Evolutionary conservation across 2,888 invertebrate species (phyloP).

Genomic region (Himalopsyche tibetana): DNA sequence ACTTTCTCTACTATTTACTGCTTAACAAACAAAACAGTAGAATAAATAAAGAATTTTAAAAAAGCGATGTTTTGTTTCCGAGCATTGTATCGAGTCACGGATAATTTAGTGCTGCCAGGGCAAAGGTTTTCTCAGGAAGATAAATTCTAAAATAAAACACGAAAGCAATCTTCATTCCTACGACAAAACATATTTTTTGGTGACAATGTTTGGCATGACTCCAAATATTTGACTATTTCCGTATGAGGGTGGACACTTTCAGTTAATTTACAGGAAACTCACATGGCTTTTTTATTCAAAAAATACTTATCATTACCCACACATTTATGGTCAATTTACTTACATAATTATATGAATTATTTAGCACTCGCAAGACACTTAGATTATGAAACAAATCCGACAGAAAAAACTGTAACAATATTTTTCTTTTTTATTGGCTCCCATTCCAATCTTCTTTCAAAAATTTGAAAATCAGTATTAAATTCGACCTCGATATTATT

Average conservation of each 20-base stretch:
- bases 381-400: too few species aligned
- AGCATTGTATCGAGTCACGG: neutral
- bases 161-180: constrained; percentile 48
- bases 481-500: too few species aligned
- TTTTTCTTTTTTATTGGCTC: too few species aligned
- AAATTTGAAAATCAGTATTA: too few species aligned
- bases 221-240: constrained; percentile 41
- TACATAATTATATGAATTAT: too few species aligned
- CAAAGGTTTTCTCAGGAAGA: constrained; percentile 16
- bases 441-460: too few species aligned
- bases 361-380: too few species aligned
- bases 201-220: constrained; percentile 44
- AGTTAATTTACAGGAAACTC: neutral
- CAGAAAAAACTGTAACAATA: too few species aligned
- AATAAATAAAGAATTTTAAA: neutral
- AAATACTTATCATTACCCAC: too few species aligned
- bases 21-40: neutral
- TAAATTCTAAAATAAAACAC: constrained; percentile 22
- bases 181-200: constrained; percentile 47
- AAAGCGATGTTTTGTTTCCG: neutral
- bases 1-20: neutral
- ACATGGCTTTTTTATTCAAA: neutral
- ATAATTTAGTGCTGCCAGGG: constrained; percentile 1
- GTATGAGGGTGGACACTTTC: neutral
- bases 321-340: too few species aligned